phyloP scores from a whole-genome alignment of 2,113 vertebrate species.

The Thomomys bottae region DNA sequence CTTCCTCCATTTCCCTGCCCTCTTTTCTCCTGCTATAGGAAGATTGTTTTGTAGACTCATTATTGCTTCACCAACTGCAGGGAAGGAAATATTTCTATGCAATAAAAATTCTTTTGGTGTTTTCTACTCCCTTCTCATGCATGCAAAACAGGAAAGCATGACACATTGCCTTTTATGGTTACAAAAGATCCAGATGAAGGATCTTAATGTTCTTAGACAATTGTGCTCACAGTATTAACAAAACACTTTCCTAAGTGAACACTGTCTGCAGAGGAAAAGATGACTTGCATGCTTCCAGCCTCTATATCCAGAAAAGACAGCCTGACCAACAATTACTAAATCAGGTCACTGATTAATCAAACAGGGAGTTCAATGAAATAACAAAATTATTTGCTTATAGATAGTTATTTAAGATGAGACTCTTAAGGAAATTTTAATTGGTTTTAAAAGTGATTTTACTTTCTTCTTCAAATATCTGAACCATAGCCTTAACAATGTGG shows the following conservation, averaged over 20 bases:
- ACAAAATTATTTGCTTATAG: constrained; percentile 72
- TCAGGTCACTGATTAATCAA: constrained; percentile 81
- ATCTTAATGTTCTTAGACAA: constrained; percentile 86
- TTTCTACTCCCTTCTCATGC: constrained; percentile 83
- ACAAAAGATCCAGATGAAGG: constrained; percentile 83
- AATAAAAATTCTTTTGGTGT: constrained; percentile 87
- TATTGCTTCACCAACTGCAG: constrained; percentile 83
- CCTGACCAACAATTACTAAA: constrained; percentile 77
- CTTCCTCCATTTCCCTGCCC: neutral
- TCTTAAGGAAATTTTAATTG: constrained; percentile 66
- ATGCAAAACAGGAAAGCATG: constrained; percentile 86
- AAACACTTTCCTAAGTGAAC: constrained; percentile 80
- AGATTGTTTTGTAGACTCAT: constrained; percentile 74
- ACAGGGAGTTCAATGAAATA: constrained; percentile 76
- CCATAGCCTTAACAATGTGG: neutral
- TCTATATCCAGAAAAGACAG: constrained; percentile 77
- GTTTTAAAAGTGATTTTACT: constrained; percentile 55
- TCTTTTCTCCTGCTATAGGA: constrained; percentile 62
- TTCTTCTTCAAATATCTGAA: constrained; percentile 45
- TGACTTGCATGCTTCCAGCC: constrained; percentile 73
- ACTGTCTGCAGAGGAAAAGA: constrained; percentile 79
- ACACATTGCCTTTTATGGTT: constrained; percentile 86
- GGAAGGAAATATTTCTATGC: constrained; percentile 84
- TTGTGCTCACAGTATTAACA: constrained; percentile 77
- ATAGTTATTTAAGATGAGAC: constrained; percentile 73